Evolutionary conservation across 2,797 vertebrate species (phyloP).

Genomic region (Enteromius thamalakanensis): DNA sequence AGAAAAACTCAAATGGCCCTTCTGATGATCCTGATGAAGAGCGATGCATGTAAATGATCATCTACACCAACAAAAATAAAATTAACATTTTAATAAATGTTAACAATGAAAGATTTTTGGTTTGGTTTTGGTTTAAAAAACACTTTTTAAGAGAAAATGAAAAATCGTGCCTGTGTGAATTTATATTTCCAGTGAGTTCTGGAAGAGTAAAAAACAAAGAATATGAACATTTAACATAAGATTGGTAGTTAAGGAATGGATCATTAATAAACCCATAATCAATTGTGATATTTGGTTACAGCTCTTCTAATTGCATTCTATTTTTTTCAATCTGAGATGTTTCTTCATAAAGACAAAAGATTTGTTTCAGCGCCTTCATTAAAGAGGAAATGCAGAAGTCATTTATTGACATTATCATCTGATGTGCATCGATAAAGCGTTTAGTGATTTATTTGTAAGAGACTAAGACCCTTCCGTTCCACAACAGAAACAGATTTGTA

Average conservation of each 20-base stretch:
- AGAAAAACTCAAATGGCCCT: background rate
- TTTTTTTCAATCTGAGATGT: background rate
- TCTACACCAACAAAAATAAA: background rate
- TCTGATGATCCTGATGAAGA: background rate
- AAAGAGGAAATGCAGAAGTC: background rate
- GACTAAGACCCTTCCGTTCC: background rate
- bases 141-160: background rate
- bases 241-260: background rate
- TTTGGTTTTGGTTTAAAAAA: background rate
- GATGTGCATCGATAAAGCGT: background rate
- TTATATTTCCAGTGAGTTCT: background rate
- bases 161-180: background rate
- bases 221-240: background rate
- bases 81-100: background rate
- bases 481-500: background rate
- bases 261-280: background rate
- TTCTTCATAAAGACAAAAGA: background rate
- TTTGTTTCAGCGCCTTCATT: background rate
- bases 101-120: background rate
- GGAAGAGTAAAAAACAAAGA: background rate
- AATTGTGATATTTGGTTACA: background rate
- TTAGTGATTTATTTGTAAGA: background rate
- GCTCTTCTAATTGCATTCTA: background rate
- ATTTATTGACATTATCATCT: background rate
- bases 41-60: background rate